Conservation (phyloP, 2,888 invertebrate species). For the Disparrhopalites patrizii region DNA sequence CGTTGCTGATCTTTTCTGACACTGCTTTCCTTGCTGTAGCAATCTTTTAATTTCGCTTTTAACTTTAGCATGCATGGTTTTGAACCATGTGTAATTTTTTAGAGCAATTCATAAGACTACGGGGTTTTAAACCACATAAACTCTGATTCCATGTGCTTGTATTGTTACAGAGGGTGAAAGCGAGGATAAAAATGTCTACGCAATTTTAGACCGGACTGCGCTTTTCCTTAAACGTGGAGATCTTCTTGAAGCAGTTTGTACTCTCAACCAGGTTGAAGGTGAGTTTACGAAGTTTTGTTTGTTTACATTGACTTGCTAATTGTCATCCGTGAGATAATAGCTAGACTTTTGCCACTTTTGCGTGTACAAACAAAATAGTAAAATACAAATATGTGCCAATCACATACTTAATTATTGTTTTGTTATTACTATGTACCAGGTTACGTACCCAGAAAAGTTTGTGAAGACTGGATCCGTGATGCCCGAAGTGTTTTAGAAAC, state of each 20-base stretch:
- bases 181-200: conserved; percentile 28
- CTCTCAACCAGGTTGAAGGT: conserved; percentile 39
- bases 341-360: too few species aligned
- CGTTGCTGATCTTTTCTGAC: too few species aligned
- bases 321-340: too few species aligned
- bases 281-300: neutral
- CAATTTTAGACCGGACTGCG: conserved; percentile 35
- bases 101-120: neutral
- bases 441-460: conserved; percentile 35
- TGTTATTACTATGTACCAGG: conserved; percentile 15
- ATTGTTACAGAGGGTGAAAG: conserved; percentile 31
- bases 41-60: too few species aligned
- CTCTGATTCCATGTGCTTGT: too few species aligned
- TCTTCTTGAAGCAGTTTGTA: conserved; percentile 37
- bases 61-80: neutral
- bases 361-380: too few species aligned
- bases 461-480: conserved; percentile 42
- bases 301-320: too few species aligned
- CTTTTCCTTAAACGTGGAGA: conserved; percentile 39
- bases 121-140: too few species aligned
- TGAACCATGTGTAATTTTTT: neutral
- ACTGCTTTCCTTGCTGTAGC: too few species aligned
- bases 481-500: conserved; percentile 41
- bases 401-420: neutral
- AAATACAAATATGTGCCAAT: neutral